These are phyloP conservation scores for Acanthosepion esculentum DNA, from an alignment of 2,888 invertebrate genomes.

Conservation along the genomic window DNA sequence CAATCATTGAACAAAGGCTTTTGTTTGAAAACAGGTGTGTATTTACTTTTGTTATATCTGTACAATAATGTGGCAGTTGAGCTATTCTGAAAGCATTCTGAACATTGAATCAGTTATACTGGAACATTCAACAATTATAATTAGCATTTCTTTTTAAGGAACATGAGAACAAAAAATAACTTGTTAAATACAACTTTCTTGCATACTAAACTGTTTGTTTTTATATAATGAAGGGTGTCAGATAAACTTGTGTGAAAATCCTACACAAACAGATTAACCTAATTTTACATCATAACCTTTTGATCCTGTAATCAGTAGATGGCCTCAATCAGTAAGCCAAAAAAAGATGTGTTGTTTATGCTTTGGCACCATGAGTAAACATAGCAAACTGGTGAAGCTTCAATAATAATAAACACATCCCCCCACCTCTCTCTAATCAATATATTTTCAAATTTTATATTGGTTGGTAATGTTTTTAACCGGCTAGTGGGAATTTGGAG, in stretches of 20 bases:
- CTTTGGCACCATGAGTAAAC: background rate
- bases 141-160: too few relatives aligned
- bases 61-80: background rate
- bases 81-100: background rate
- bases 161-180: too few relatives aligned
- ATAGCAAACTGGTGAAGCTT: conserved; percentile 6
- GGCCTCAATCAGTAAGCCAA: background rate
- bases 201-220: conserved; percentile 6
- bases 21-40: background rate
- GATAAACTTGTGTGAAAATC: background rate
- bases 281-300: background rate
- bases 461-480: too few relatives aligned
- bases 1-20: too few relatives aligned
- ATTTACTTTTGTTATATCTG: background rate
- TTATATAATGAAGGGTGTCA: background rate
- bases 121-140: background rate
- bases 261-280: background rate
- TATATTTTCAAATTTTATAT: too few relatives aligned
- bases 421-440: too few relatives aligned
- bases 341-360: background rate
- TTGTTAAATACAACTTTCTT: background rate
- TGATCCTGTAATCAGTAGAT: background rate
- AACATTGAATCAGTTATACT: background rate
- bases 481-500: too few relatives aligned
- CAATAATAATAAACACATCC: background rate